Evolutionary conservation across 53 echinoderm and acorn worm species (phyloP).

Genomic region (Echinarachnius parma): DNA sequence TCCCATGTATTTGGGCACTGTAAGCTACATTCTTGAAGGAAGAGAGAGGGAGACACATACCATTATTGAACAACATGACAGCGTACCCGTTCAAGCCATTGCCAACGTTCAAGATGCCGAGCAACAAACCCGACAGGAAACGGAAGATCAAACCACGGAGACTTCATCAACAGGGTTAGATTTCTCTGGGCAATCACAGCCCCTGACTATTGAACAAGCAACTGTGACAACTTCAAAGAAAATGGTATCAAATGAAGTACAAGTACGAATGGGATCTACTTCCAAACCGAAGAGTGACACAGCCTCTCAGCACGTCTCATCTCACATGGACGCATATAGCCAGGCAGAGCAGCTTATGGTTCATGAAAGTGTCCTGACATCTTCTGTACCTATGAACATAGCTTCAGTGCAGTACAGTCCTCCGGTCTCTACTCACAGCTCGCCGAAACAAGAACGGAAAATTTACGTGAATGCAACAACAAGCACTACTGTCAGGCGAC

Average conservation of each 20-base stretch:
- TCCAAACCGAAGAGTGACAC: slow-evolving; percentile 28
- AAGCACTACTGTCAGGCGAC: slow-evolving; percentile 1
- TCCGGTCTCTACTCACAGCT: slow-evolving; percentile 16
- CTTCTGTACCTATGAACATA: slow-evolving; percentile 23
- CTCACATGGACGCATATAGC: slow-evolving; percentile 30
- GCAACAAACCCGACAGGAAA: slow-evolving; percentile 40
- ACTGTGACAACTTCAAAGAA: slow-evolving; percentile 37
- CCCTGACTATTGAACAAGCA: slow-evolving; percentile 60
- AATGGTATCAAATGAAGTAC: slow-evolving; percentile 49
- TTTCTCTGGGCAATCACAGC: slow-evolving; percentile 54
- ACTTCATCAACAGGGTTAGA: slow-evolving; percentile 49
- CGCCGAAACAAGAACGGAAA: slow-evolving; percentile 13
- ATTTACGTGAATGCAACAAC: slow-evolving; percentile 6
- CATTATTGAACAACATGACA: background rate
- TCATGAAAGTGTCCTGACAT: slow-evolving; percentile 52
- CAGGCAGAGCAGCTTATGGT: slow-evolving; percentile 60
- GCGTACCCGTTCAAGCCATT: background rate
- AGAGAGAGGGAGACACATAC: slow-evolving; percentile 29
- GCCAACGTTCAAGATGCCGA: slow-evolving; percentile 33
- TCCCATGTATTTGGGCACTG: slow-evolving; percentile 21
- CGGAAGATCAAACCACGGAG: slow-evolving; percentile 52
- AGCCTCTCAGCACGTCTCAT: slow-evolving; percentile 47
- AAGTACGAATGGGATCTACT: slow-evolving; percentile 44
- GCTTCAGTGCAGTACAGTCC: slow-evolving; percentile 48
- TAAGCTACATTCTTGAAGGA: slow-evolving; percentile 32